Conservation (phyloP, 1,140 invertebrate species). For the Eumeta japonica region DNA sequence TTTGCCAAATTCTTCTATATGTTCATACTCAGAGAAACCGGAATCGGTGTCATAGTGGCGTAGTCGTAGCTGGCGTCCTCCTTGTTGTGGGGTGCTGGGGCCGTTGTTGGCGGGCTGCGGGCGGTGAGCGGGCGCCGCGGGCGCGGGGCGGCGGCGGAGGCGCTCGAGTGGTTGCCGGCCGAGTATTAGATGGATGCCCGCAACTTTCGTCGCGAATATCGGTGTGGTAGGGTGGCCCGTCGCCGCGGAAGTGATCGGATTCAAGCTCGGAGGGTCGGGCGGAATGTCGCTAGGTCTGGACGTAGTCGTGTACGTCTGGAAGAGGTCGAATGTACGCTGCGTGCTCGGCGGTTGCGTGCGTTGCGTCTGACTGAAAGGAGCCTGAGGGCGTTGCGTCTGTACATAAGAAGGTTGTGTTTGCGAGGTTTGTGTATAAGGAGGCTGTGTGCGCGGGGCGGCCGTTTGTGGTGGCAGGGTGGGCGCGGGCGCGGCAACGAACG, state of each 20-base stretch:
- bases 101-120: conserved; percentile 52
- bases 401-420: background rate
- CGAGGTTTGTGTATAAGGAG: background rate
- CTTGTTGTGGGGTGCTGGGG: conserved; percentile 63
- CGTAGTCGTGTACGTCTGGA: conserved; percentile 46
- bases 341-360: conserved; percentile 26
- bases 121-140: conserved; percentile 23
- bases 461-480: too few relatives aligned
- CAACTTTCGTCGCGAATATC: too few relatives aligned
- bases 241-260: conserved; percentile 15
- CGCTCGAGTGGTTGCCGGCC: conserved; percentile 11
- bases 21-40: conserved; percentile 56
- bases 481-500: conserved; percentile 35
- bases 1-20: conserved; percentile 57
- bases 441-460: background rate
- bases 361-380: conserved; percentile 26
- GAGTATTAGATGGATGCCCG: conserved; percentile 15
- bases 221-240: conserved; percentile 19
- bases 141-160: conserved; percentile 16
- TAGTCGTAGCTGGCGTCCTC: conserved; percentile 68
- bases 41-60: conserved; percentile 65
- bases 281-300: conserved; percentile 32
- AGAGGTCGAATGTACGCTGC: conserved; percentile 39
- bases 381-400: conserved; percentile 21
- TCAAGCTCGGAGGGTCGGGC: conserved; percentile 16